Evolutionary conservation across 2,888 invertebrate species (phyloP).

Genomic region (Cephus nigrinus): DNA sequence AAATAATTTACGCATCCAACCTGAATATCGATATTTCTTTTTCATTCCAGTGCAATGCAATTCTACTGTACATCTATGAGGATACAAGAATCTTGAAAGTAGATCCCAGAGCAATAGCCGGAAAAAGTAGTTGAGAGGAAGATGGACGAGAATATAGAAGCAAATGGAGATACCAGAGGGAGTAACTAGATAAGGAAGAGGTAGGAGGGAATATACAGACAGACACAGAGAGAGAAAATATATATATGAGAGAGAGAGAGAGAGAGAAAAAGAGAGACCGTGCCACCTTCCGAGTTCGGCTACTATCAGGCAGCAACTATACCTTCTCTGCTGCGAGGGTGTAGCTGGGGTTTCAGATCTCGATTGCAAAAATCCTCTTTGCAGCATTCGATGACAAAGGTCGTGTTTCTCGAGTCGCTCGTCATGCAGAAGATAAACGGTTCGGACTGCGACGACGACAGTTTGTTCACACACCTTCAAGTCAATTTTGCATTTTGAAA

Average conservation of each 20-base stretch:
- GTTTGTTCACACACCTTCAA: constrained; percentile 82
- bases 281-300: constrained; percentile 48
- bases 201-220: constrained; percentile 2
- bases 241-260: constrained; percentile 25
- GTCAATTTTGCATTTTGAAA: constrained; percentile 69
- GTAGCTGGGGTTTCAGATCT: constrained; percentile 76
- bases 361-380: constrained; percentile 82
- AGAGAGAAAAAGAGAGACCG: constrained; percentile 27
- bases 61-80: neutral
- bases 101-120: neutral
- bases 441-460: constrained; percentile 79
- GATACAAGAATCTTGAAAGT: neutral
- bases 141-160: neutral
- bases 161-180: neutral
- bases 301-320: constrained; percentile 66
- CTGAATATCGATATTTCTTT: neutral
- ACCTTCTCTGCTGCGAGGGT: constrained; percentile 75
- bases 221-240: constrained; percentile 19
- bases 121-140: neutral
- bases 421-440: constrained; percentile 86
- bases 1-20: neutral
- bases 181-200: neutral
- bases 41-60: neutral
- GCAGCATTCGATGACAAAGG: constrained; percentile 86
- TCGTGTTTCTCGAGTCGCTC: constrained; percentile 79